Evolutionary conservation across 2,888 invertebrate genomes (phyloP).

Genomic region (Phortica magna): DNA sequence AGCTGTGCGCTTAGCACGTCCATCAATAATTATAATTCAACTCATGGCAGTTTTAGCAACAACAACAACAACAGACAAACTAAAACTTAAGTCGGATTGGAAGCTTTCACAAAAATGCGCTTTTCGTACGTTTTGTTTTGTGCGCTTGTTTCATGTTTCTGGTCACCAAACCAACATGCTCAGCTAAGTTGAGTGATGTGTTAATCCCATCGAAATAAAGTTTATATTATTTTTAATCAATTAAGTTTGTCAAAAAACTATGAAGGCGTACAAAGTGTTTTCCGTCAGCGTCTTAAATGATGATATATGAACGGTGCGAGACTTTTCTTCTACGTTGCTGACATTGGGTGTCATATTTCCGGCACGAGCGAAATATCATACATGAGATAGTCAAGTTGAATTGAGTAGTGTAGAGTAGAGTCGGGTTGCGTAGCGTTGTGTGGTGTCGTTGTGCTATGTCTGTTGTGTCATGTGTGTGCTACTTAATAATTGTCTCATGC

Average conservation of each 20-base stretch:
- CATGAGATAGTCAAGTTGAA: not conserved
- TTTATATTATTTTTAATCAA: conserved; percentile 69
- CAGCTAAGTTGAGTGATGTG: conserved; percentile 6
- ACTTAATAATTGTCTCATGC: conserved; percentile 25
- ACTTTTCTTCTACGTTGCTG: not conserved
- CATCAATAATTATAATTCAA: conserved; percentile 47
- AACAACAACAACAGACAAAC: not conserved
- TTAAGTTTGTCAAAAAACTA: conserved; percentile 53
- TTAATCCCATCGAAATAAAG: conserved; percentile 22
- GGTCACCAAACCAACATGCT: not conserved
- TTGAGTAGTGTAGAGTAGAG: not conserved
- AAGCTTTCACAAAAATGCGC: not conserved
- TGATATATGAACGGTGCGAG: not conserved
- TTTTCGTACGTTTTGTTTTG: not conserved
- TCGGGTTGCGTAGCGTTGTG: not conserved
- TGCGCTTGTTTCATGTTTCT: not conserved
- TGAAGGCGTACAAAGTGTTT: conserved; percentile 4
- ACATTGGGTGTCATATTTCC: conserved; percentile 2
- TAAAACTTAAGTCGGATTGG: not conserved
- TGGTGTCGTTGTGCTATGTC: not conserved
- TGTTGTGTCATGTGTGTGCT: conserved; percentile 23
- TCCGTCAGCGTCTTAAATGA: conserved; percentile 4
- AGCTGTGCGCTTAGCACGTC: conserved; percentile 38
- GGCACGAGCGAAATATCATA: not conserved
- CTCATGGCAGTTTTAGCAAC: conserved; percentile 19